These are phyloP conservation scores for Ormyrus thymus DNA, from an alignment of 2,888 invertebrate genomes.

Conservation along the genomic window DNA sequence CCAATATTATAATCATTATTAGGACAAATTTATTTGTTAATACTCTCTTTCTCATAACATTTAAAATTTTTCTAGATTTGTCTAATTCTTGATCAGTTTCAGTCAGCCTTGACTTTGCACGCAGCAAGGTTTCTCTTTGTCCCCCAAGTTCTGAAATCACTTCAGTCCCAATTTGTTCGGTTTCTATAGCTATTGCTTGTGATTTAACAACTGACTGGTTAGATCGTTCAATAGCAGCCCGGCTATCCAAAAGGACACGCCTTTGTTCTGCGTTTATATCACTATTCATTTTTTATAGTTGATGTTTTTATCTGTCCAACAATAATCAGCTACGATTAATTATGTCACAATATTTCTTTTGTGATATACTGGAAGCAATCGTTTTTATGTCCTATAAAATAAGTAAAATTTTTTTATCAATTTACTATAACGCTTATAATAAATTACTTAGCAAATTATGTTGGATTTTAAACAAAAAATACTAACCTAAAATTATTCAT, in stretches of 20 bases:
- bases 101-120: conserved; percentile 81
- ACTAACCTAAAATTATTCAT: conserved; percentile 19
- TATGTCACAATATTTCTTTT: background rate
- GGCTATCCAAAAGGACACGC: conserved; percentile 78
- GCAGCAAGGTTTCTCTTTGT: conserved; percentile 84
- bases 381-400: conserved; percentile 3
- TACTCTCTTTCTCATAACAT: conserved; percentile 82
- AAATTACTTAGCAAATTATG: background rate
- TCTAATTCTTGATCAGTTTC: conserved; percentile 84
- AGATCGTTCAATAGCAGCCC: conserved; percentile 78
- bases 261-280: conserved; percentile 79
- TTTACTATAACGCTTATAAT: background rate
- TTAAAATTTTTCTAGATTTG: conserved; percentile 80
- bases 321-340: background rate
- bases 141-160: conserved; percentile 85
- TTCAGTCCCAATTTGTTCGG: conserved; percentile 86
- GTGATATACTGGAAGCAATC: too few species aligned
- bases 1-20: conserved; percentile 84
- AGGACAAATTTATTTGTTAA: conserved; percentile 86
- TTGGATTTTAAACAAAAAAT: background rate
- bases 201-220: conserved; percentile 82
- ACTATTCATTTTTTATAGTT: conserved; percentile 64
- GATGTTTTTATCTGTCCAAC: too few species aligned
- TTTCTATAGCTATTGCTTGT: conserved; percentile 85
- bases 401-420: background rate